phyloP scores from a whole-genome alignment of 2,797 vertebrate species.

The Vultur gryphus region DNA sequence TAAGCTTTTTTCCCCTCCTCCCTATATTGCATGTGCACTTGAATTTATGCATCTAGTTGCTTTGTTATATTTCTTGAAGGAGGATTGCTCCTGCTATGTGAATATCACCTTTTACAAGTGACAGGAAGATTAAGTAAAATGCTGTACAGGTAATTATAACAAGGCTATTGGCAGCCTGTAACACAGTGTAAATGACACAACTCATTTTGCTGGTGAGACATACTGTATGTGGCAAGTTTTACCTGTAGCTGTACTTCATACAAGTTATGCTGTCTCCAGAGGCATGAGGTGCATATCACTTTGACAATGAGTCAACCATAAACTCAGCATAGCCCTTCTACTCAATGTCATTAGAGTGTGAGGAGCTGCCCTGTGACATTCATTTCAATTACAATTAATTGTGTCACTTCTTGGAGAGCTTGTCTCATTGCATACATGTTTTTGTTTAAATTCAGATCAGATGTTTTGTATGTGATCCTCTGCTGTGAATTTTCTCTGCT shows the following conservation, averaged over 20 bases:
- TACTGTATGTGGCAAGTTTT: slow-evolving; percentile 31
- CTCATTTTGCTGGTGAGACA: slow-evolving; percentile 33
- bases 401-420: not conserved
- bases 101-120: slow-evolving; percentile 20
- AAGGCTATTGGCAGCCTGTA: slow-evolving; percentile 11
- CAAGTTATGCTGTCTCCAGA: not conserved
- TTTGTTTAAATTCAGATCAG: not conserved
- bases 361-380: not conserved
- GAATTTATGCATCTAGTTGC: not conserved
- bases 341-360: not conserved
- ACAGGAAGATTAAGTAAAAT: slow-evolving; percentile 50
- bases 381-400: not conserved
- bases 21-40: not conserved
- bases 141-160: slow-evolving; percentile 36
- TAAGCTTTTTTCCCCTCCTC: not conserved
- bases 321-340: not conserved
- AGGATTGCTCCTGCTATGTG: not conserved
- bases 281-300: not conserved
- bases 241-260: not conserved
- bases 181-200: slow-evolving; percentile 3
- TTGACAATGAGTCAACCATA: not conserved
- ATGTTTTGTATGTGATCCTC: not conserved
- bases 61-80: slow-evolving; percentile 23
- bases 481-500: not conserved
- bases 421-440: not conserved